Evolutionary conservation across 2,113 vertebrate species (phyloP).

Genomic region (Microtus pennsylvanicus): DNA sequence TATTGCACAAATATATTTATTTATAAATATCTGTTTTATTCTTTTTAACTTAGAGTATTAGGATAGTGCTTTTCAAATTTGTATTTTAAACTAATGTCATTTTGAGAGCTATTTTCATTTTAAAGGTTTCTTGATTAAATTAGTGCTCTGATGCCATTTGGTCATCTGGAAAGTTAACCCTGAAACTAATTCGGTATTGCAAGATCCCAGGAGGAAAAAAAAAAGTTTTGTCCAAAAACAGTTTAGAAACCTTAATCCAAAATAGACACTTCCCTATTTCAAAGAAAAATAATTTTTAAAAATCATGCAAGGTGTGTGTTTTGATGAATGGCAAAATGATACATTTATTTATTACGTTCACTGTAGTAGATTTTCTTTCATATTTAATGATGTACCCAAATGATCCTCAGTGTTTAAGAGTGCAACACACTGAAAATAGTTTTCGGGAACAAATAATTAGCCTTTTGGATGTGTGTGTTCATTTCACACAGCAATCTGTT

Average conservation of each 20-base stretch:
- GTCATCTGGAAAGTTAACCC: constrained; percentile 8
- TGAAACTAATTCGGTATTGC: constrained; percentile 34
- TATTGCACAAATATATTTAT: constrained; percentile 26
- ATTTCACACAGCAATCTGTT: constrained; percentile 85
- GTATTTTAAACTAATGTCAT: constrained; percentile 54
- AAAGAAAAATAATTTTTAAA: constrained; percentile 61
- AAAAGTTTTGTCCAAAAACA: constrained; percentile 34
- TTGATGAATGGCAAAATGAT: constrained; percentile 15
- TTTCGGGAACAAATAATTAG: constrained; percentile 86
- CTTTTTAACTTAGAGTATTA: constrained; percentile 33
- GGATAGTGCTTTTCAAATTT: constrained; percentile 43
- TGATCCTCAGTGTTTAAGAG: constrained; percentile 78
- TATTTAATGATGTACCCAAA: constrained; percentile 81
- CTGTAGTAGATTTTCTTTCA: constrained; percentile 76
- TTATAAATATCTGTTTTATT: not conserved
- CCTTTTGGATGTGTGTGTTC: constrained; percentile 82
- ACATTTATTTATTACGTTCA: constrained; percentile 72
- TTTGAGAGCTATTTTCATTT: constrained; percentile 53
- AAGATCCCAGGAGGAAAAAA: constrained; percentile 8
- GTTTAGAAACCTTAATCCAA: constrained; percentile 1
- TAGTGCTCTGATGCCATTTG: constrained; percentile 60
- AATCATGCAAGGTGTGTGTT: constrained; percentile 25
- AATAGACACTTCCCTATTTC: not conserved
- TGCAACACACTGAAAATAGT: constrained; percentile 78
- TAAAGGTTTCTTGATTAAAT: constrained; percentile 53